Evolutionary conservation across 2,797 vertebrate species (phyloP), one percentile per base, ranked within the genome.

Genomic region (Streptopelia turtur): DNA sequence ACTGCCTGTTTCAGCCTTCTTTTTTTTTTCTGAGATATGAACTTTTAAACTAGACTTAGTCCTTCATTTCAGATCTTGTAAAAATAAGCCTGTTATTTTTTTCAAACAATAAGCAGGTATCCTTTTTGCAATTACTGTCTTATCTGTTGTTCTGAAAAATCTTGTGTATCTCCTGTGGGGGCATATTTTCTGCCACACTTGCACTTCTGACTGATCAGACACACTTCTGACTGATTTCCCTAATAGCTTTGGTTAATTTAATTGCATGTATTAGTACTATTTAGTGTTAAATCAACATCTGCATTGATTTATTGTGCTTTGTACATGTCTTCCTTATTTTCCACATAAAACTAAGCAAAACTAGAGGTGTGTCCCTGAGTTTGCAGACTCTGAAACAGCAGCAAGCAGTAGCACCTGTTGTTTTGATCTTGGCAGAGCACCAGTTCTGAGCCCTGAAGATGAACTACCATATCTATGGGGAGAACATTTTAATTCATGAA

Each of bases 1-100:
- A 94, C 86, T 94, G 94, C 83, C 94, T 94, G 64, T 55, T 95
- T 94, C 89, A 93, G 39, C 82, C 71, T 93, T 87, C 83, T 82
- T 94, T 82, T 85, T 94, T 94, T 86, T 87, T 80, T 76, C 30
- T 82, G 84, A 89, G 53, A 92, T 8, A 72, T 27, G 64, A 96
- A 95, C 83, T 94, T 91, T 92, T 89, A 60, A 77, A 82, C 83
- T 24, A 87, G 59, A 84, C 39, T 77, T 94, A 82, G 56, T 72
- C 43, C 23, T 89, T 95, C 57, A 66, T 89, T 95, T 92, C 83
- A 90, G 60, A 61, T 74, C 47, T 72, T 82, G 50, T 49, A 35
- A 89, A 95, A 90, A 74, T n/a, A 90, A 92, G 16, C 5, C 35
- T 56, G 22, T 27, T 72, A 20, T 78, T 91, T 93, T 94, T 94